phyloP scores from a whole-genome alignment of 2,888 invertebrate genomes.

The Agriopis leucophaearia region DNA sequence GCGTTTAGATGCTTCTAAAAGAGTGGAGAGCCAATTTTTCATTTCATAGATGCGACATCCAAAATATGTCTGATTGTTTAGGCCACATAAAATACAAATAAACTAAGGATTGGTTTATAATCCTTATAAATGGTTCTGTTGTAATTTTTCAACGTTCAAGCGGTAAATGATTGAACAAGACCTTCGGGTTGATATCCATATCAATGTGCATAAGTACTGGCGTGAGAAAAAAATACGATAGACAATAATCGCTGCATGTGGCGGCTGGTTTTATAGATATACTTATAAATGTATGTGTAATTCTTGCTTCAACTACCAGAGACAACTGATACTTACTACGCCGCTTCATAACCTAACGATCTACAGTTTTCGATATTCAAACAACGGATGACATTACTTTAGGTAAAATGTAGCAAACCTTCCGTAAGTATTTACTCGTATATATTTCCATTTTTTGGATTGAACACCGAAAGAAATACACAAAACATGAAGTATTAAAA shows the following conservation, averaged over 20 bases:
- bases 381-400: too few relatives aligned
- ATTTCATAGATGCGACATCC: too few relatives aligned
- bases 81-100: background rate
- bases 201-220: background rate
- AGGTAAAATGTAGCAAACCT: too few relatives aligned
- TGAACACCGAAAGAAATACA: too few relatives aligned
- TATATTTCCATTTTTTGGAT: too few relatives aligned
- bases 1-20: too few relatives aligned
- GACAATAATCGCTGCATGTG: background rate
- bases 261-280: background rate
- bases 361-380: too few relatives aligned
- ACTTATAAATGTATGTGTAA: background rate
- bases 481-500: too few relatives aligned
- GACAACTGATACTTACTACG: too few relatives aligned
- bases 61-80: background rate
- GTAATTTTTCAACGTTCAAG: background rate
- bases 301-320: background rate
- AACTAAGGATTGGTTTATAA: slow-evolving; percentile 2
- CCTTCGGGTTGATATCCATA: slow-evolving; percentile 7
- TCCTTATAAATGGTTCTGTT: slow-evolving; percentile 9
- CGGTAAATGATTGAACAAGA: background rate
- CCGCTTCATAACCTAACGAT: too few relatives aligned
- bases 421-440: too few relatives aligned
- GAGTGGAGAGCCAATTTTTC: too few relatives aligned
- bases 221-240: slow-evolving; percentile 6